Base-by-base conservation (phyloP, 2,888 invertebrate species). In the Hirudinaria manillensis region DNA sequence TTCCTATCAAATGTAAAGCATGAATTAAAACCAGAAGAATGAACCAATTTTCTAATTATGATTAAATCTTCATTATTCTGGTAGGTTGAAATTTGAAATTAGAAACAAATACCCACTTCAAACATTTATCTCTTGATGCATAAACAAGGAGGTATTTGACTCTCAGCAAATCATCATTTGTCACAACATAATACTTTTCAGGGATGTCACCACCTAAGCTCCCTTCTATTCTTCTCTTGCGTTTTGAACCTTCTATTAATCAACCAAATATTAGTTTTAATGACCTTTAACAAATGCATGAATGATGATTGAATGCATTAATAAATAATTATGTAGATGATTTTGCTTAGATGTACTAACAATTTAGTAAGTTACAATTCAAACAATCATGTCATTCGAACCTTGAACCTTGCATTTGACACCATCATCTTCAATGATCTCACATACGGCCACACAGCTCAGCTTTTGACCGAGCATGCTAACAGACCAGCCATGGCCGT, bases 381-480 rank as follows among this genome's bases (percentile, higher is more conserved):
- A 61, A 27, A 61, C 21, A 24, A 61, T 2, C 10, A 2, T 3
- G 4, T 7, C 10, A 61, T n/a, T 21, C 13, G n/a, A 61, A 81
- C 81, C 81, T 78, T 82, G 82, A 19, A 79, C 75, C 75, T 83
- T 83, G 77, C 85, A 86, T 79, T 87, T 88, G 19, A 89, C 87
- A 67, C 83, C 80, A 1, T 90, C 89, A 82, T 91, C 89, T 84
- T 91, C 89, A 70, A 93, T 89, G 74, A 92, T 89, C 87, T 93
- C 92, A 85, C 93, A 91, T 77, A 93, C 86, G 2, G 92, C 92
- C 70, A 93, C 88, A 82, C 91, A 91, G 61, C 91, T 90, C 72
- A 92, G 86, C 78, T 90, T 89, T 16, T 68, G n/a, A 1, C 93
- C 93, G 72, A 92, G 88, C 76, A 88, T 85, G 81, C 92, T 92